A percentile compares a stretch with the other conserved stretches of the same genome.
phyloP scores from a whole-genome alignment of 2,888 invertebrate species.

The Synanthedon tipuliformis region DNA sequence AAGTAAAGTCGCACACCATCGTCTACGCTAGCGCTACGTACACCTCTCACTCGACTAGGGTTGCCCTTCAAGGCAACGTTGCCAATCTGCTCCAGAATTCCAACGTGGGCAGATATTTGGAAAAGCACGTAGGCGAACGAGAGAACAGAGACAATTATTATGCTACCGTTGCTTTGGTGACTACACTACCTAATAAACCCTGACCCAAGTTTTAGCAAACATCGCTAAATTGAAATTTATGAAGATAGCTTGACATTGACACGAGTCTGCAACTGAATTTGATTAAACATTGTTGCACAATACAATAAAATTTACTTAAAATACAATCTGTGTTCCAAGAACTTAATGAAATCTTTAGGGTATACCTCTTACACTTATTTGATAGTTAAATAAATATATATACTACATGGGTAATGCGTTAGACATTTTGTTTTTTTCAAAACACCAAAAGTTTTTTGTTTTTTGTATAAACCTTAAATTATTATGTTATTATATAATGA shows the following conservation, averaged over 20 bases:
- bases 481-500: too few species aligned
- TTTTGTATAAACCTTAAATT: too few species aligned
- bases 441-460: too few species aligned
- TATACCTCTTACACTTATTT: too few species aligned
- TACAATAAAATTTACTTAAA: too few species aligned
- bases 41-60: conserved; percentile 46
- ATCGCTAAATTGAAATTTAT: background rate
- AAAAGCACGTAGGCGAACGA: conserved; percentile 5
- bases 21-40: conserved; percentile 8
- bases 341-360: too few species aligned
- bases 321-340: too few species aligned
- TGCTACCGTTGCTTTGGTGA: background rate
- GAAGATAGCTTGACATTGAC: background rate
- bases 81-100: background rate
- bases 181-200: background rate
- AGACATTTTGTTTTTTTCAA: too few species aligned
- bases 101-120: conserved; percentile 5
- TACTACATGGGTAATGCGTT: too few species aligned
- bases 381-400: too few species aligned
- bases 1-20: conserved; percentile 21
- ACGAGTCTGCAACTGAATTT: background rate
- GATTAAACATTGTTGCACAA: too few species aligned
- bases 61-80: conserved; percentile 7
- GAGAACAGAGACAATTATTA: conserved; percentile 6
- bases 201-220: background rate